Conservation (phyloP, 2,888 invertebrate genomes). For the Aricia artaxerxes region DNA sequence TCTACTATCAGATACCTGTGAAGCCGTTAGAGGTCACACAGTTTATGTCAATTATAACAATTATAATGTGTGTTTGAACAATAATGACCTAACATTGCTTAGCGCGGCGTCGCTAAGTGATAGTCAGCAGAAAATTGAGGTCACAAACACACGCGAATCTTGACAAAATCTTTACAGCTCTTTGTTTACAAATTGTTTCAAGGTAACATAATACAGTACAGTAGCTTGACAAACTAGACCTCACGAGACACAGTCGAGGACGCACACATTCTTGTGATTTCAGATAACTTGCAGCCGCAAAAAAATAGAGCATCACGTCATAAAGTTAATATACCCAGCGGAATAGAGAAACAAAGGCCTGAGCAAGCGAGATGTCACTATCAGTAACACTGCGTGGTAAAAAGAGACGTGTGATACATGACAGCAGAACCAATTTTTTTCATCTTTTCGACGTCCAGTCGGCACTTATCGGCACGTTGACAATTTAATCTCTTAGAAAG, state of each 20-base stretch:
- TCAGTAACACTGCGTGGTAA: too few species aligned
- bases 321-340: too few species aligned
- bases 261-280: neutral
- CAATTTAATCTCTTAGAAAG: too few species aligned
- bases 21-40: conserved; percentile 7
- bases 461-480: too few species aligned
- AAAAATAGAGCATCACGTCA: neutral
- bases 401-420: too few species aligned
- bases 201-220: neutral
- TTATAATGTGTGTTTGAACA: conserved; percentile 19
- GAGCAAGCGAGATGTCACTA: too few species aligned
- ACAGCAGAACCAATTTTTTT: too few species aligned
- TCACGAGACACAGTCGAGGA: neutral
- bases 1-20: neutral
- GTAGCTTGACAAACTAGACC: neutral
- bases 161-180: conserved; percentile 4
- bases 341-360: too few species aligned
- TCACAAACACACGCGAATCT: conserved; percentile 4
- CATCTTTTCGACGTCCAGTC: too few species aligned
- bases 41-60: conserved; percentile 12
- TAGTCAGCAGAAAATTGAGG: conserved; percentile 17
- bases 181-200: conserved; percentile 12
- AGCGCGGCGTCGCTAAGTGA: conserved; percentile 9
- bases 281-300: neutral
- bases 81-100: conserved; percentile 23